Percentiles rank a stretch among this genome's conserved stretches.
These are phyloP conservation scores for Campoletis raptor DNA, from an alignment of 2,888 invertebrate genomes.

Conservation along the genomic window DNA sequence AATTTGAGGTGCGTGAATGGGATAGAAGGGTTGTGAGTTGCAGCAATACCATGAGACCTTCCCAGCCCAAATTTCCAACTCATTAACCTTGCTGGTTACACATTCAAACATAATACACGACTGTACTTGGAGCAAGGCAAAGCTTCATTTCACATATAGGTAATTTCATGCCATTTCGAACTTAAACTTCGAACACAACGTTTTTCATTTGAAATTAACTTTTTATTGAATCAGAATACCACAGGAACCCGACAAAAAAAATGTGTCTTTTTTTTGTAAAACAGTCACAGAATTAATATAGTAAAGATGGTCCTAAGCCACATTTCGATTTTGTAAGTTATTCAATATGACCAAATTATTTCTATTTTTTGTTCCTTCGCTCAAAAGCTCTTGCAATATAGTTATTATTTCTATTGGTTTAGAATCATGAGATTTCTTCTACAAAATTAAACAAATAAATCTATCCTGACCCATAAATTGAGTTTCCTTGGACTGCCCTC, in stretches of 20 bases:
- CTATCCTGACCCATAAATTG: background rate
- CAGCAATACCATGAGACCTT: background rate
- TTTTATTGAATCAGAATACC: background rate
- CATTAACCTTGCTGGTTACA: background rate
- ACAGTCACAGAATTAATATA: too few species aligned
- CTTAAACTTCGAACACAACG: background rate
- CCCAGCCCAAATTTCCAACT: slow-evolving; percentile 35
- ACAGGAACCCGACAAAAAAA: too few species aligned
- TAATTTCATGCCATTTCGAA: background rate
- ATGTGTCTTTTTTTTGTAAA: too few species aligned
- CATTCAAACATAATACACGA: background rate
- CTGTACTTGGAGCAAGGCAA: background rate
- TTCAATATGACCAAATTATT: too few species aligned
- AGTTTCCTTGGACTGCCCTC: background rate
- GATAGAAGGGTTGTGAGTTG: background rate
- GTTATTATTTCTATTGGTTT: background rate
- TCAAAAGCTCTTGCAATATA: too few species aligned
- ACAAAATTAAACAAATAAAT: background rate
- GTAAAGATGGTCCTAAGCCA: too few species aligned
- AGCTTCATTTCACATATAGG: background rate
- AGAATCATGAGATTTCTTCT: background rate
- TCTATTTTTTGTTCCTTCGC: too few species aligned
- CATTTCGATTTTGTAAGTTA: too few species aligned
- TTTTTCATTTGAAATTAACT: background rate
- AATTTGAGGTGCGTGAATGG: background rate